Evolutionary conservation across 2,888 invertebrate genomes (phyloP).

Genomic region (Lasioglossum malachurum): DNA sequence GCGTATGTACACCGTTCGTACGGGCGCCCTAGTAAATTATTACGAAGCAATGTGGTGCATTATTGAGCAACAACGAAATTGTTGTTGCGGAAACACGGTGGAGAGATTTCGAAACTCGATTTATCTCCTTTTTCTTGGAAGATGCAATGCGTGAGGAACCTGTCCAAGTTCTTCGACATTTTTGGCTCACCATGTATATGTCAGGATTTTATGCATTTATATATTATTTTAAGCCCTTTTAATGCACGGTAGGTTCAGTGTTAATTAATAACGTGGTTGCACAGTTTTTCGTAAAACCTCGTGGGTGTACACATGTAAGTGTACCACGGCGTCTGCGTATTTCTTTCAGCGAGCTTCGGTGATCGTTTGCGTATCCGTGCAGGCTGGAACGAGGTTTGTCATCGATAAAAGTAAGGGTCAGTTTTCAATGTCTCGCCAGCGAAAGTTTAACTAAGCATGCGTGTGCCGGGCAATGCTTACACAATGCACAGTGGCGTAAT

Average conservation of each 20-base stretch:
- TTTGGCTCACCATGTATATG: no score
- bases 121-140: not conserved
- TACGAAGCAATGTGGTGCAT: conserved; percentile 16
- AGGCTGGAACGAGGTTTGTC: conserved; percentile 25
- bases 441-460: conserved; percentile 72
- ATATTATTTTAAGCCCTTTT: no score
- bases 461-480: conserved; percentile 63
- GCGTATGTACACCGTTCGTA: conserved; percentile 40
- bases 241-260: no score
- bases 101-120: conserved; percentile 5
- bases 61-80: conserved; percentile 35
- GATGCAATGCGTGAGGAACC: not conserved
- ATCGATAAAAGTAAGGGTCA: conserved; percentile 58
- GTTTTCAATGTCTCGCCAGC: conserved; percentile 67
- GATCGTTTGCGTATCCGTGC: not conserved
- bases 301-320: not conserved
- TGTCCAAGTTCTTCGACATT: no score
- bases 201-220: no score
- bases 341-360: not conserved
- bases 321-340: not conserved
- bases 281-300: not conserved
- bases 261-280: no score
- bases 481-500: conserved; percentile 74
- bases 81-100: conserved; percentile 7
- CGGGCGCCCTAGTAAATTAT: conserved; percentile 11